phyloP scores from a whole-genome alignment of 1,140 invertebrate genomes.

The Drosophila athabasca region DNA sequence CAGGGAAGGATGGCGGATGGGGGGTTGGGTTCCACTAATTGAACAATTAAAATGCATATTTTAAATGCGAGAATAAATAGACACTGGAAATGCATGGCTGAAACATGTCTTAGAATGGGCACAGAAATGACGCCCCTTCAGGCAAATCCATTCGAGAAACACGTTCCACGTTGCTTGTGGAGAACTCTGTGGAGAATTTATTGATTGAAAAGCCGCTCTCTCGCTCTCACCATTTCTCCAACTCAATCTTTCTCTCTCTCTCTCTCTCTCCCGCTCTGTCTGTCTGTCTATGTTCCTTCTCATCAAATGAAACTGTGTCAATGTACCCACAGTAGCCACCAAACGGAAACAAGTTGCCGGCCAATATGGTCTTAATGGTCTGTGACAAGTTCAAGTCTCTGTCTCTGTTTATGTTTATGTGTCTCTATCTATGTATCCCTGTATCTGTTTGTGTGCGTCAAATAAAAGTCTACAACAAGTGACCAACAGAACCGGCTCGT shows the following conservation, averaged over 20 bases:
- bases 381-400: conserved; percentile 77
- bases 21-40: conserved; percentile 46
- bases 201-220: conserved; percentile 56
- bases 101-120: conserved; percentile 27
- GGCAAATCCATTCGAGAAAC: conserved; percentile 40
- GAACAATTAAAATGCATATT: conserved; percentile 64
- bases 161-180: conserved; percentile 22
- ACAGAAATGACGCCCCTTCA: conserved; percentile 48
- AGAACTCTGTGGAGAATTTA: conserved; percentile 38
- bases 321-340: conserved; percentile 54
- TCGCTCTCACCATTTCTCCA: background rate
- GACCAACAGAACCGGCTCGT: conserved; percentile 64
- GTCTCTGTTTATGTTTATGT: conserved; percentile 10
- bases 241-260: background rate
- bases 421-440: conserved; percentile 11
- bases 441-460: conserved; percentile 16
- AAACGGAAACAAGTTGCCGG: conserved; percentile 72
- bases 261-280: conserved; percentile 15
- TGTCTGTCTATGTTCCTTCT: background rate
- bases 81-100: conserved; percentile 7
- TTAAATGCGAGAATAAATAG: conserved; percentile 45
- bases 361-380: conserved; percentile 76
- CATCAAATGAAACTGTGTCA: conserved; percentile 66
- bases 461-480: conserved; percentile 40
- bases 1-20: no score